Base-by-base conservation (phyloP, 2,888 invertebrate genomes). In the Agrypnus murinus region DNA sequence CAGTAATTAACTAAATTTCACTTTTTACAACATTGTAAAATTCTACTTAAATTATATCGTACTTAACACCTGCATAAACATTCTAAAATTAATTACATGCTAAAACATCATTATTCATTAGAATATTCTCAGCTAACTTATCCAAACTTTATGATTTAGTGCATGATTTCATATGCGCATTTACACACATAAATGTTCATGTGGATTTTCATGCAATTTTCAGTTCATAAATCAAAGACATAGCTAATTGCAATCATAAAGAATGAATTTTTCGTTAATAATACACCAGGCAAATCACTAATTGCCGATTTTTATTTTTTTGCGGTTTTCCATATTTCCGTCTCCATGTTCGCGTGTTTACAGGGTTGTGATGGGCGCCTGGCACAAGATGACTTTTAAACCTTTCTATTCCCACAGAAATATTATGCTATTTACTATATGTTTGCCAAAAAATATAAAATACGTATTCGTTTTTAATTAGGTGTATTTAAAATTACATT, bases 251-350 rank as follows among this genome's bases (percentile, higher is more conserved):
- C 55, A 53, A 53, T 38, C 7, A 32, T 15, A 34, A 9, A 12
- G 17, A 31, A 32, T 38, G 53, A 53, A 57, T 38, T 25, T 25
- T 25, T 9, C 38, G 15, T 5, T 1, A 7, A 14, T 38, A 36
- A 6, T 88, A 88, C 87, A 25, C 25, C 25, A 25, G 87, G 86
- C 63, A 38, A n/a, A 48, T 32, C 12, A n/a, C 46, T 66, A 66
- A 88, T 68, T 68, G 64, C 38, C 15, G 31, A 53, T 50, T 36
- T 55, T 45, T 66, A 45, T 62, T 64, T 69, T 69, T 48, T 57
- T 46, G 40, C 40, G 62, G 53, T 40, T 58, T 70, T 57, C 65
- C 25, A 17, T 57, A n/a, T 60, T 48, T 60, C 50, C 63, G 63
- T 65, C 50, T 73, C 64, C 69, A 66, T 69, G 73, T 71, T 77